These are phyloP conservation scores for Drosophila demipolita DNA, from an alignment of 2,888 invertebrate genomes.

Conservation along the genomic window DNA sequence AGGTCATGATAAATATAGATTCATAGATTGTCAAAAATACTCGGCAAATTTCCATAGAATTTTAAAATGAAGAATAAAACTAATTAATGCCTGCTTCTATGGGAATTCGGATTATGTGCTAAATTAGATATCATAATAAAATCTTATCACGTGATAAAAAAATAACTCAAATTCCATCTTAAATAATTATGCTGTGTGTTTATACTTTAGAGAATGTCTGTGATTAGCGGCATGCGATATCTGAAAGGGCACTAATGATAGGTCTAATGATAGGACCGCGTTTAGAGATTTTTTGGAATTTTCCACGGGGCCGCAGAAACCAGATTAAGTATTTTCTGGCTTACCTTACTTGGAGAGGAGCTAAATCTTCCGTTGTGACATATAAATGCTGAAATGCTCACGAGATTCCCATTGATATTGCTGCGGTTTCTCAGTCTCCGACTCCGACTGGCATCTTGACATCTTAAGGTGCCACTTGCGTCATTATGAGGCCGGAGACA, in stretches of 20 bases:
- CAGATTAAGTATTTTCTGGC: constrained; percentile 42
- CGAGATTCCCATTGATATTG: constrained; percentile 17
- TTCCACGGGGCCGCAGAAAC: constrained; percentile 57
- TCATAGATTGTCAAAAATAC: constrained; percentile 39
- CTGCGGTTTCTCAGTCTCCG: background rate
- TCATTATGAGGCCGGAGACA: constrained; percentile 43
- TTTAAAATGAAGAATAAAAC: constrained; percentile 7
- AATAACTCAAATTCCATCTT: constrained; percentile 46
- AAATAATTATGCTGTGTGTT: constrained; percentile 41
- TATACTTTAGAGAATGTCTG: constrained; percentile 32
- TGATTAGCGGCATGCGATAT: constrained; percentile 39
- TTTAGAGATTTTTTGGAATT: constrained; percentile 44
- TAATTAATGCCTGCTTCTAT: constrained; percentile 47
- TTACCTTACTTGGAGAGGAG: constrained; percentile 4
- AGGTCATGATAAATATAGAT: constrained; percentile 25
- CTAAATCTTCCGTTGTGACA: constrained; percentile 52
- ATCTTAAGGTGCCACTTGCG: constrained; percentile 59
- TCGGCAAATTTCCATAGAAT: constrained; percentile 29
- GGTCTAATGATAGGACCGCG: constrained; percentile 14
- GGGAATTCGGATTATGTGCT: constrained; percentile 53
- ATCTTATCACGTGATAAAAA: constrained; percentile 77
- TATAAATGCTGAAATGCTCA: constrained; percentile 13
- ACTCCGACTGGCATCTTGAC: constrained; percentile 34
- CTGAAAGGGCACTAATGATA: constrained; percentile 22
- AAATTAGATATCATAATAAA: constrained; percentile 70